Evolutionary conservation across 2,888 invertebrate genomes (phyloP).

Genomic region (Tachina grossa): DNA sequence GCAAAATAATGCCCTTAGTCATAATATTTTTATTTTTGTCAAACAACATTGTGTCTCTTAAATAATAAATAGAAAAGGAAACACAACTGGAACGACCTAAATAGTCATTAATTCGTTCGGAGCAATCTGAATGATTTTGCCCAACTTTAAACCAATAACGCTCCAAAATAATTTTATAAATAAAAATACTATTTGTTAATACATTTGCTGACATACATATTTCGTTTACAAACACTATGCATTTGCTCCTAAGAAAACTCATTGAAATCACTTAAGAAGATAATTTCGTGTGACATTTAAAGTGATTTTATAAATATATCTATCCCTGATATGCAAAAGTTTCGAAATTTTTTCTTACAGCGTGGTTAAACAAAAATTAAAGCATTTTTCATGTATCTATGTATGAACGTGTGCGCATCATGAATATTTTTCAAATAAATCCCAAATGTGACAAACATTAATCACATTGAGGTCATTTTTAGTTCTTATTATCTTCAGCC

Average conservation of each 20-base stretch:
- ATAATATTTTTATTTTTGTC: no score
- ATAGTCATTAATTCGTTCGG: no score
- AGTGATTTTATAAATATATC: not conserved
- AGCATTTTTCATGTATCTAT: constrained; percentile 40
- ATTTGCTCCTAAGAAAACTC: not conserved
- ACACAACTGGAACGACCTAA: no score
- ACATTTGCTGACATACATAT: not conserved
- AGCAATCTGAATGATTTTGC: no score
- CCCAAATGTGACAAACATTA: constrained; percentile 62
- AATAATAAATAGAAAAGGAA: no score
- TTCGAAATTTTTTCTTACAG: constrained; percentile 13
- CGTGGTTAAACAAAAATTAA: constrained; percentile 26
- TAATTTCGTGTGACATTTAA: not conserved
- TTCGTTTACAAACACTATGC: not conserved
- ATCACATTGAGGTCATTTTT: constrained; percentile 59
- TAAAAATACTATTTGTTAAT: not conserved
- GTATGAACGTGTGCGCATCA: not conserved
- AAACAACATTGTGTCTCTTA: no score
- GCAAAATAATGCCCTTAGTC: no score
- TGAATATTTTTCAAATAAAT: constrained; percentile 50
- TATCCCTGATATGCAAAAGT: not conserved
- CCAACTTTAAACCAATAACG: no score
- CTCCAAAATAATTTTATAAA: not conserved
- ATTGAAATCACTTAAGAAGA: not conserved
- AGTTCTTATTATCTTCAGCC: constrained; percentile 17